Conservation (phyloP, 1,140 invertebrate genomes). For the Brachionus rubens region DNA sequence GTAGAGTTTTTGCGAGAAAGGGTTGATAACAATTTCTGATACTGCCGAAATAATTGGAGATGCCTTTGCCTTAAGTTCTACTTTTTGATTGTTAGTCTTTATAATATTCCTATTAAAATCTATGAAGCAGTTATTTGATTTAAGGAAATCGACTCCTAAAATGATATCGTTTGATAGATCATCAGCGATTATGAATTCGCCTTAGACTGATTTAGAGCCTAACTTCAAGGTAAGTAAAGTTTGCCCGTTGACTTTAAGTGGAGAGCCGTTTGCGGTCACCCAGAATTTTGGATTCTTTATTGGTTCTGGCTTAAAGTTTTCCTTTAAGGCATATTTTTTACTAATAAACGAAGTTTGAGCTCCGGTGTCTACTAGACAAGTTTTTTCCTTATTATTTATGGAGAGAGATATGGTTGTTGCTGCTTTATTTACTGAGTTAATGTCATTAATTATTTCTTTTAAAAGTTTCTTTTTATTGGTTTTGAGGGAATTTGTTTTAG, state of each 20-base stretch:
- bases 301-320: not conserved
- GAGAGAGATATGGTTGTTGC: too few species aligned
- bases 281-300: not conserved
- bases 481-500: too few species aligned
- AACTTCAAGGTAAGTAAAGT: not conserved
- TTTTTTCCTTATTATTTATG: not conserved
- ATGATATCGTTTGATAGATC: slow-evolving; percentile 4
- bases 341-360: not conserved
- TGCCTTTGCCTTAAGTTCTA: too few species aligned
- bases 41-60: too few species aligned
- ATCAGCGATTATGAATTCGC: not conserved
- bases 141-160: slow-evolving; percentile 10
- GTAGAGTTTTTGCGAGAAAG: not conserved
- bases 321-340: not conserved
- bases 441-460: too few species aligned
- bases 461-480: too few species aligned
- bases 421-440: too few species aligned
- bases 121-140: not conserved
- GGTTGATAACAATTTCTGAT: not conserved
- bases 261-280: not conserved
- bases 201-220: not conserved
- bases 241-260: not conserved
- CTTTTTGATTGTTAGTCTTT: not conserved
- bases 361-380: not conserved
- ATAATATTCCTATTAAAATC: not conserved